These are phyloP conservation scores for Drosophila koepferae DNA, from an alignment of 2,888 invertebrate genomes.

Conservation along the genomic window DNA sequence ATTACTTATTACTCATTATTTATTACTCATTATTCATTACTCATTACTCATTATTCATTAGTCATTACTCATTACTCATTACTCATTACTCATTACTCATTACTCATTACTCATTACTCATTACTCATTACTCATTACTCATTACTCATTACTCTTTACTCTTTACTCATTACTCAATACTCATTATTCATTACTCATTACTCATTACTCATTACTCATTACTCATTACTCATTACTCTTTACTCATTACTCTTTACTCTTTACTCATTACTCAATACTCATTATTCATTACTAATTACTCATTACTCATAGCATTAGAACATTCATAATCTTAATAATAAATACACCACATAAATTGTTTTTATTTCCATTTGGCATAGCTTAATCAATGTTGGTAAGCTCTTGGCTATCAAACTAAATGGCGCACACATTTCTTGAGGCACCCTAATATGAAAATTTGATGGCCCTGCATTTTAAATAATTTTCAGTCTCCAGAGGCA, in stretches of 20 bases:
- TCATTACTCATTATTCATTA: not conserved
- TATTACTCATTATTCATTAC: not conserved
- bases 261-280: not conserved
- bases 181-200: not conserved
- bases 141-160: not conserved
- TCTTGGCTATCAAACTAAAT: not conserved
- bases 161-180: not conserved
- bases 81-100: not conserved
- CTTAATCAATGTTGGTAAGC: not conserved
- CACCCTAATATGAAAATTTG: constrained; percentile 23
- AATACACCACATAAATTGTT: too few relatives aligned
- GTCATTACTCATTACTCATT: not conserved
- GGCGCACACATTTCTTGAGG: constrained; percentile 4
- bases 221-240: not conserved
- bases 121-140: not conserved
- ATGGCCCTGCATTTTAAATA: constrained; percentile 22
- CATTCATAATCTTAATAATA: not conserved
- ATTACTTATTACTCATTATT: not conserved
- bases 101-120: not conserved
- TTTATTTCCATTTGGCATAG: not conserved
- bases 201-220: not conserved
- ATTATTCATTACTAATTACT: not conserved
- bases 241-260: not conserved
- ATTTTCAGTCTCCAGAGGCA: not conserved
- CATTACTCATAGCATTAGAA: not conserved